Percentiles rank a stretch among this genome's conserved stretches.
Evolutionary conservation across 2,797 vertebrate genomes (phyloP).

Genomic region (Octomys mimax): DNA sequence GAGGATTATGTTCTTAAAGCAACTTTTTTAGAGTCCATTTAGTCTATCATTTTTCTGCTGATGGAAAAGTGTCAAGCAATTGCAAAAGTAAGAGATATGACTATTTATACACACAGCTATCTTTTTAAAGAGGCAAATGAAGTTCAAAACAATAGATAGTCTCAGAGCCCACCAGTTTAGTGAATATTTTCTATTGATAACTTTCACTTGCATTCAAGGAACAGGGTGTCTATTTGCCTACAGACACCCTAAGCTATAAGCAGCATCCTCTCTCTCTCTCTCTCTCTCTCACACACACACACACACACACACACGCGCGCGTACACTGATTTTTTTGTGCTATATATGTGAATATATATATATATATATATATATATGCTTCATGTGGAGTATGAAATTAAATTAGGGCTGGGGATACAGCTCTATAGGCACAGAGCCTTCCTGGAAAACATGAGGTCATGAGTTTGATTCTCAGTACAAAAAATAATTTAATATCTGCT

Average conservation of each 20-base stretch:
- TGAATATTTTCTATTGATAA: neutral
- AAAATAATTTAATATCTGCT: neutral
- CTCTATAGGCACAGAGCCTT: too few relatives aligned
- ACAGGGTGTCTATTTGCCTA: neutral
- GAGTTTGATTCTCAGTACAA: too few relatives aligned
- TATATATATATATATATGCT: neutral
- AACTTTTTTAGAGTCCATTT: neutral
- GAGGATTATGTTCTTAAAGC: neutral
- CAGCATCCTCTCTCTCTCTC: too few relatives aligned
- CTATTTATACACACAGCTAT: neutral
- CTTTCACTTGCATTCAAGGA: neutral
- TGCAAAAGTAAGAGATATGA: neutral
- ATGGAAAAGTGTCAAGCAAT: neutral
- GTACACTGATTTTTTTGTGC: neutral
- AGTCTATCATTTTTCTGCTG: neutral
- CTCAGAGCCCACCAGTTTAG: neutral
- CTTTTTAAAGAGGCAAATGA: neutral
- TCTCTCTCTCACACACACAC: too few relatives aligned
- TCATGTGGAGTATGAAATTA: neutral
- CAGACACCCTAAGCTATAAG: neutral
- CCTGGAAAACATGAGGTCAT: too few relatives aligned
- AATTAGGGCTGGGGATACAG: neutral
- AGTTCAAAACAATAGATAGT: neutral
- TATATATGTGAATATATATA: neutral
- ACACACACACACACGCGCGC: neutral